Conservation (phyloP, 2,888 invertebrate species). For the Tinea semifulvella region DNA sequence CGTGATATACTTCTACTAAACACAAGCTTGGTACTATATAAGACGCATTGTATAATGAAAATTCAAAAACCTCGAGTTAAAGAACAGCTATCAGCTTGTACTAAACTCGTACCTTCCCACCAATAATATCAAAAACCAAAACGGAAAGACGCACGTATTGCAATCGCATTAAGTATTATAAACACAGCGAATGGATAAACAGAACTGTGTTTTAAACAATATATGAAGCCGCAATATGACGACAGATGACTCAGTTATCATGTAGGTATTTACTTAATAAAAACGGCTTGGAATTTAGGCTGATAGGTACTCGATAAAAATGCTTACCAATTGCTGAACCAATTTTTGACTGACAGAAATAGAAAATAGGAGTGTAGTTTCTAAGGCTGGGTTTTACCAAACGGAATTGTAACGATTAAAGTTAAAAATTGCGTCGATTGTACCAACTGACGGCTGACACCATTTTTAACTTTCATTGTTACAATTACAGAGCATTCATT, state of each 20-base stretch:
- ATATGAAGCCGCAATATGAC: constrained; percentile 28
- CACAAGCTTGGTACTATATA: no score
- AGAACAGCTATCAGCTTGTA: no score
- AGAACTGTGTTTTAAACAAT: not conserved
- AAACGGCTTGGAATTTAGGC: constrained; percentile 18
- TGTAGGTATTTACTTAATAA: constrained; percentile 16
- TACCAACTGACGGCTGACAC: not conserved
- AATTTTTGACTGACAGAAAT: no score
- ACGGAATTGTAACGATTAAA: not conserved
- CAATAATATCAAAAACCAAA: no score
- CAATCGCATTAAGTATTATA: no score
- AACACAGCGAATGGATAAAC: not conserved
- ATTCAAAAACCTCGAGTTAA: no score
- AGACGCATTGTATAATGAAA: no score
- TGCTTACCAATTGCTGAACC: no score
- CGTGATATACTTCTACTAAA: no score
- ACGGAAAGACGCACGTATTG: no score
- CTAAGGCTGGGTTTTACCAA: not conserved
- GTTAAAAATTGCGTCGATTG: not conserved
- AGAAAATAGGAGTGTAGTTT: no score
- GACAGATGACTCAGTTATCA: constrained; percentile 52
- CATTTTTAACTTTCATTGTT: not conserved
- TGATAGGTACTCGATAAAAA: no score
- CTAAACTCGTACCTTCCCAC: constrained; percentile 7
- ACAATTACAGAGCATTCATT: not conserved